Evolutionary conservation across 2,797 vertebrate species (phyloP).

Genomic region (Phoebastria nigripes): DNA sequence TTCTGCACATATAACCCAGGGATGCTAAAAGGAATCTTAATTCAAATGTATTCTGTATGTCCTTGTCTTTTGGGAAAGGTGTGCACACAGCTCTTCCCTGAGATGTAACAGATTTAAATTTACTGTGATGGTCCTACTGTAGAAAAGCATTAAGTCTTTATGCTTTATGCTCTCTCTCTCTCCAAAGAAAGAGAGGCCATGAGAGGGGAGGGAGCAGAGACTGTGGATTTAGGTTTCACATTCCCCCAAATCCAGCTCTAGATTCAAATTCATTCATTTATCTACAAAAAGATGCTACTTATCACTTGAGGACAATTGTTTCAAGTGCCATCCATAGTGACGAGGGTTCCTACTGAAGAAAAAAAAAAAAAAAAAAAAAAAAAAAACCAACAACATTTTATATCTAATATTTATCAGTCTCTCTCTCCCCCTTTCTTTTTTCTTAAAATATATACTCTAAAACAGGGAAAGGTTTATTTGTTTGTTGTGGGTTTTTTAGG

Average conservation of each 20-base stretch:
- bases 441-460: background rate
- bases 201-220: background rate
- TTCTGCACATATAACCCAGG: background rate
- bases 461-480: background rate
- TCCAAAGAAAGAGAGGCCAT: too few species aligned
- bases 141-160: background rate
- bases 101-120: accelerated
- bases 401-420: background rate
- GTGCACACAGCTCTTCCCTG: background rate
- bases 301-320: background rate
- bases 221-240: background rate
- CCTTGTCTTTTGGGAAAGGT: background rate
- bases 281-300: background rate
- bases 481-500: background rate
- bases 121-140: background rate
- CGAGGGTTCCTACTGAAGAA: background rate
- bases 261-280: background rate
- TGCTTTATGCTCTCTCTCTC: too few species aligned
- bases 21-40: background rate
- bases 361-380: background rate
- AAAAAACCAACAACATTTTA: background rate
- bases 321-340: background rate
- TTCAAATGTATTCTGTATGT: background rate
- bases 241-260: background rate
- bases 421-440: background rate